Evolutionary conservation across 1,140 invertebrate species (phyloP), one percentile per base, ranked within the genome.

Genomic region (Nylanderia fulva): DNA sequence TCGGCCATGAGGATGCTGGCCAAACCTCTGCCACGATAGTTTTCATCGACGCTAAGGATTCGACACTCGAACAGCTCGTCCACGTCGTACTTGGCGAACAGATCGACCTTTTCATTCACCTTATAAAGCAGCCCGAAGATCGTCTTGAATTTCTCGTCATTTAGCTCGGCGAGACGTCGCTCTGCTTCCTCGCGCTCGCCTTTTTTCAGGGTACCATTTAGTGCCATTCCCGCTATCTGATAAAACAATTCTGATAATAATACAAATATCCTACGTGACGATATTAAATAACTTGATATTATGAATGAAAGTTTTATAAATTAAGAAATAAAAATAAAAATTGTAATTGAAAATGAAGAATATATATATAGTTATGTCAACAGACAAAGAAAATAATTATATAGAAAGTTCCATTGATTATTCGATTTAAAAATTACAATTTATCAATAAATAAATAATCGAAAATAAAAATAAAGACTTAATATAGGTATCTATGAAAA

Each of bases 31-130:
- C 97, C 97, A 9, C 97, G 95, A 84, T 96, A 97, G 60, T 94
- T 92, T 29, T 96, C 95, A 79, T 97, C 96, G 7, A 98, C 97
- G 36, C 97, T 97, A 11, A 98, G 96, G 84, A 98, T 98, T 63
- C 97, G 95, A 86, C 97, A 96, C 92, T 98, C 97, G 88, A 98
- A 97, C n/a, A 98, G 96, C 77, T 96, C 95, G 42, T 97, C 96
- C 5, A 97, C 96, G 63, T 95, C 92, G 92, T 96, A 97, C 68
- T 95, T 96, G 2, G 88, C 88, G 90, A 97, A 97, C 3, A 97
- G 91, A 94, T 97, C 95, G 48, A 96, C 86, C 75, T 95, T 95
- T 52, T 96, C 93, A 85, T 96, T 97, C 27, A 96, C 92, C n/a
- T 95, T 95, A 88, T 96, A 96, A 7, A 97, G 93, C 54, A 97